These are phyloP conservation scores for Rhopalosiphum nymphaeae DNA, from an alignment of 2,888 invertebrate species.

Conservation along the genomic window DNA sequence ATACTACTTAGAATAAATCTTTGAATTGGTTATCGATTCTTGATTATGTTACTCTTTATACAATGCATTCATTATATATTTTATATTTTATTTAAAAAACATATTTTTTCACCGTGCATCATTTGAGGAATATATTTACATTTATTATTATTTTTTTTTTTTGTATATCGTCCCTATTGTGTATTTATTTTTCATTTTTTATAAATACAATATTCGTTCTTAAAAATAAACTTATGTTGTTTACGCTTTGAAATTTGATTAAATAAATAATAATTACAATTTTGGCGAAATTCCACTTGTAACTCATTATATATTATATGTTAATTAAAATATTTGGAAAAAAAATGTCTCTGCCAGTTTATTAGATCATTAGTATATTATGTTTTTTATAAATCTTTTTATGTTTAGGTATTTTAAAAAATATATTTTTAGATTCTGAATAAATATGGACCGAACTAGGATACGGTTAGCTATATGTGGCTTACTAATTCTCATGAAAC, in stretches of 20 bases:
- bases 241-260: conserved; percentile 8
- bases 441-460: not conserved
- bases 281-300: not conserved
- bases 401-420: not conserved
- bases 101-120: not conserved
- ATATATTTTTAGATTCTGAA: not conserved
- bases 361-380: not conserved
- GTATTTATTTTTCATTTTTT: not conserved
- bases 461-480: not conserved
- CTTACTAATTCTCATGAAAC: not conserved
- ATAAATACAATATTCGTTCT: not conserved
- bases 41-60: not conserved
- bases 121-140: not conserved
- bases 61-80: not conserved
- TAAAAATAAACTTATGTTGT: not conserved
- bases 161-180: not conserved
- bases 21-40: not conserved
- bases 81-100: not conserved
- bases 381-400: not conserved
- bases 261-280: not conserved
- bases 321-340: conserved; percentile 7
- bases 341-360: not conserved
- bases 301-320: not conserved
- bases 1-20: not conserved
- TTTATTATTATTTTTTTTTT: not conserved